A percentile compares a stretch with the other conserved stretches of the same genome.
These are phyloP conservation scores for Bombus balteatus DNA, from an alignment of 1,140 invertebrate genomes.

Conservation along the genomic window DNA sequence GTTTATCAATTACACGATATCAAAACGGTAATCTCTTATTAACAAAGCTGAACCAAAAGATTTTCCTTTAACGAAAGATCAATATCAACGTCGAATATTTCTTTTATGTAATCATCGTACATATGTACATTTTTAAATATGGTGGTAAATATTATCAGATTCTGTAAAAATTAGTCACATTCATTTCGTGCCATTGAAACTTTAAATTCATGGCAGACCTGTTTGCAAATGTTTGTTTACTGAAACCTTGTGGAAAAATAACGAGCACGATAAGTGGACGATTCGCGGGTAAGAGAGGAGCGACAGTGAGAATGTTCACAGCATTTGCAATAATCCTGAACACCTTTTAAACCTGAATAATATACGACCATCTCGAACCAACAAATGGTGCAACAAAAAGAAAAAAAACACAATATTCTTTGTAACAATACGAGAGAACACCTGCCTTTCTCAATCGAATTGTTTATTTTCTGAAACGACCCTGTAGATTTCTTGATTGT, in stretches of 20 bases:
- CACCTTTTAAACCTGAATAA: slow-evolving; percentile 20
- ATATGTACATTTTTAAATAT: not conserved
- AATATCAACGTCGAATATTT: too few relatives aligned
- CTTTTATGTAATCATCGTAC: too few relatives aligned
- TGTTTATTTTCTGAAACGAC: not conserved
- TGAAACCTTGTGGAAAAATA: not conserved
- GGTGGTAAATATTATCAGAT: not conserved
- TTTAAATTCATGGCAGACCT: not conserved
- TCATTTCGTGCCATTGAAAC: too few relatives aligned
- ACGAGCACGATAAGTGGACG: not conserved
- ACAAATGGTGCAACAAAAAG: not conserved
- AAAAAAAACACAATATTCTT: too few relatives aligned
- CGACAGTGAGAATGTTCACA: not conserved
- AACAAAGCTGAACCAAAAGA: not conserved
- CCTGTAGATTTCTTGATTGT: not conserved
- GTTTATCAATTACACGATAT: not conserved
- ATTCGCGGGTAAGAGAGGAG: slow-evolving; percentile 16
- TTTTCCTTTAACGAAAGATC: too few relatives aligned
- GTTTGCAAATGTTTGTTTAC: too few relatives aligned
- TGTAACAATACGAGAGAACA: slow-evolving; percentile 1
- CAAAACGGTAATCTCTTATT: not conserved
- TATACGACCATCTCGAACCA: slow-evolving; percentile 14
- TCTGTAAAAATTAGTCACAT: not conserved
- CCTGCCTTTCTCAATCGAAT: not conserved
- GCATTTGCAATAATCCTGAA: slow-evolving; percentile 29